Evolutionary conservation across 1,140 invertebrate species (phyloP).

Genomic region (Camponotus pennsylvanicus): DNA sequence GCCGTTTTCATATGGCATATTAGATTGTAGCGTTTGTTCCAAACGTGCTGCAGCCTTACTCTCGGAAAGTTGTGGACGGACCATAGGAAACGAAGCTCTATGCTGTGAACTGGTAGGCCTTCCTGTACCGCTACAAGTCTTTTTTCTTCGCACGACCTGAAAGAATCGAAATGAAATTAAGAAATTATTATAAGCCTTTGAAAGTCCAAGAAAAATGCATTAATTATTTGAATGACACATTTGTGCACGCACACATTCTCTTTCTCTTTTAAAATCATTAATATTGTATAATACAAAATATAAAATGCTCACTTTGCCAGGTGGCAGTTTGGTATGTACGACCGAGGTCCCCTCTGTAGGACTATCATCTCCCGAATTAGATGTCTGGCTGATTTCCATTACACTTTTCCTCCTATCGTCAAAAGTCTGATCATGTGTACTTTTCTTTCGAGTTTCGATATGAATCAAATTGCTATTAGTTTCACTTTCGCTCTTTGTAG

Average conservation of each 20-base stretch:
- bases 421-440: conserved; percentile 52
- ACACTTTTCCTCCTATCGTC: conserved; percentile 85
- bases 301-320: conserved; percentile 88
- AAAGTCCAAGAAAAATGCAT: too few relatives aligned
- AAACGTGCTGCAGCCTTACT: conserved; percentile 83
- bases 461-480: conserved; percentile 34
- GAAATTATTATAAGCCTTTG: neutral
- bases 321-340: conserved; percentile 89
- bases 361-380: conserved; percentile 87
- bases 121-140: conserved; percentile 74
- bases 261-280: neutral
- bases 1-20: conserved; percentile 82
- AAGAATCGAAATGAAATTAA: neutral
- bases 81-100: conserved; percentile 87
- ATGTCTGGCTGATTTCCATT: conserved; percentile 86
- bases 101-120: conserved; percentile 81
- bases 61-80: conserved; percentile 84
- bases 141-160: conserved; percentile 79
- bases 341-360: conserved; percentile 87
- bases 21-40: conserved; percentile 80
- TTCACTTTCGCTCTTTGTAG: conserved; percentile 71
- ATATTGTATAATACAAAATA: neutral
- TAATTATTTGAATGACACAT: too few relatives aligned
- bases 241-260: too few relatives aligned
- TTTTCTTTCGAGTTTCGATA: conserved; percentile 61